Conservation (phyloP, 2,888 invertebrate genomes). For the Leptinotarsa rubiginosa region DNA sequence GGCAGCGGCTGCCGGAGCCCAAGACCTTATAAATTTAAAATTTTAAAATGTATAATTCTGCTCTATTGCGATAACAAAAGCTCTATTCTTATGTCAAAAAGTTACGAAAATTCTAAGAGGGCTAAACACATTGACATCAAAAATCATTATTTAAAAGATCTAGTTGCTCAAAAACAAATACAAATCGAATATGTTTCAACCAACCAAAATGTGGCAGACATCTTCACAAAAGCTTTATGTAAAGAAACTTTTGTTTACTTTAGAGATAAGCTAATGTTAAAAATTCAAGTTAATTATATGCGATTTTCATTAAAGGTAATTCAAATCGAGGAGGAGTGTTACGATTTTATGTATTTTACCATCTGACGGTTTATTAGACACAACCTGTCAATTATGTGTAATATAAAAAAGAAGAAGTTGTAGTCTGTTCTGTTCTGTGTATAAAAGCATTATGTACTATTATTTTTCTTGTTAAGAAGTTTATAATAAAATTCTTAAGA, state of each 20-base stretch:
- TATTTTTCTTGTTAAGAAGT: too few species aligned
- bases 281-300: too few species aligned
- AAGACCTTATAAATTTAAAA: constrained; percentile 32
- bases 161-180: constrained; percentile 27
- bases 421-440: too few species aligned
- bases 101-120: constrained; percentile 33
- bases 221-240: constrained; percentile 31
- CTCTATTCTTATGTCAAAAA: constrained; percentile 25
- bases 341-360: too few species aligned
- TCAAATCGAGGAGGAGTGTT: too few species aligned
- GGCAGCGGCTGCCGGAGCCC: constrained; percentile 27
- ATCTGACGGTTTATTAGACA: too few species aligned
- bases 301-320: too few species aligned
- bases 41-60: constrained; percentile 10
- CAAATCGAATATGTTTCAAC: constrained; percentile 29
- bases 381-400: too few species aligned
- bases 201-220: constrained; percentile 29
- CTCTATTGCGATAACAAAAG: constrained; percentile 27
- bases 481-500: too few species aligned
- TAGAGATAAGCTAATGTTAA: not conserved
- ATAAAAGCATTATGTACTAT: too few species aligned
- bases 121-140: constrained; percentile 33
- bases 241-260: constrained; percentile 29
- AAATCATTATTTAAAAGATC: not conserved
- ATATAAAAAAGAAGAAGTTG: too few species aligned